Base-by-base conservation (phyloP, 2,113 vertebrate genomes). In the Hystrix brachyura region DNA sequence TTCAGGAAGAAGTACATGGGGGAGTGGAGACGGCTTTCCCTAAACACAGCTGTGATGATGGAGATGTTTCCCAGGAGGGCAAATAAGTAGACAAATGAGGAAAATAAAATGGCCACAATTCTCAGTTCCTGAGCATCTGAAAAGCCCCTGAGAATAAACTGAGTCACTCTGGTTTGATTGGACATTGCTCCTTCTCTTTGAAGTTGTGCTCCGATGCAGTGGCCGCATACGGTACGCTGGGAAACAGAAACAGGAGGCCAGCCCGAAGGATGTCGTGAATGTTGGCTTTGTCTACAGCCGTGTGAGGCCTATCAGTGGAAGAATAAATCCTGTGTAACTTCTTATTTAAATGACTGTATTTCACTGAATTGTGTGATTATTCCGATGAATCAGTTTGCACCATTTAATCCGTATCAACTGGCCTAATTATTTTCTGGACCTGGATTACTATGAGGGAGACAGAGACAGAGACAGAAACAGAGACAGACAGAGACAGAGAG, bases 1-100 rank as follows among this genome's bases (percentile, higher is more conserved):
- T 79, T 89, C 5, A 95, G 88, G 69, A 97, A 96, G 74, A 83
- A 94, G 80, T 96, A 96, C 96, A 92, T 88, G n/a, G 91, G 87
- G 0, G 9, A 64, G 29, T 96, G 96, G 15, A 97, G 96, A 57
- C 53, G 29, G 59, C 71, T 14, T 4, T 95, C 89, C 7, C 18
- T 29, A 23, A 90, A 67, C n/a, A 97, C 69, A 13, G 59, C 67
- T 21, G 80, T 21, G 51, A 82, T 23, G 12, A 72, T 60, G 55
- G 90, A 83, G 53, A 60, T 27, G 65, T 92, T 91, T 15, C 79
- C 90, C 90, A 72, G 79, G 79, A 92, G 65, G 19, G 79, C 53
- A 60, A 62, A 51, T 13, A 55, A 15, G 38, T 82, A 71, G 43
- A 55, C 10, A 17, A 69, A 14, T 11, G 48, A 27, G 53, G 82